Percentiles rank a stretch among this genome's conserved stretches.
These are phyloP conservation scores for Zaprionus lachaisei DNA, from an alignment of 1,140 invertebrate species.

Conservation along the genomic window DNA sequence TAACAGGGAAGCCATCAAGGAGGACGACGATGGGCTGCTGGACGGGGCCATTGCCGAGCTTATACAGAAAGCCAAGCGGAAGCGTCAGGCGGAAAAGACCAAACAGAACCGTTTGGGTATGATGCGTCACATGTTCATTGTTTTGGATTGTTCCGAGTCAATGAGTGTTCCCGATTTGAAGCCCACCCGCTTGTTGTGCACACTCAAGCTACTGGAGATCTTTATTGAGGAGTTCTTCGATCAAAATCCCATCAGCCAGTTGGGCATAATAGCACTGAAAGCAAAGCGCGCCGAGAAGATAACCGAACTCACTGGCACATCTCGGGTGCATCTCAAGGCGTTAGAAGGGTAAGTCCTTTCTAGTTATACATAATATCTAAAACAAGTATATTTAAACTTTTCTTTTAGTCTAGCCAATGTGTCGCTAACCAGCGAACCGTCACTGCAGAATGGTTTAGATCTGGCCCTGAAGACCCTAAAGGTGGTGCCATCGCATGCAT, in stretches of 20 bases:
- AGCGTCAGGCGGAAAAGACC: constrained; percentile 89
- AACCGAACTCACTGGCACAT: constrained; percentile 94
- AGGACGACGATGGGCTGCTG: constrained; percentile 96
- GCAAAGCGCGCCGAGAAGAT: constrained; percentile 98
- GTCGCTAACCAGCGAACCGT: constrained; percentile 93
- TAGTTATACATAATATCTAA: not conserved
- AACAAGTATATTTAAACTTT: not conserved
- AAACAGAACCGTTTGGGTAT: constrained; percentile 93
- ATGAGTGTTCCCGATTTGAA: constrained; percentile 98
- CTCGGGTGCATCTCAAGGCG: constrained; percentile 91
- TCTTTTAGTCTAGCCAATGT: constrained; percentile 86
- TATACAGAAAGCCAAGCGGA: constrained; percentile 94
- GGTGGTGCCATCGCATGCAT: constrained; percentile 96
- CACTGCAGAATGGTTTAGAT: constrained; percentile 97
- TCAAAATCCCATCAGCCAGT: constrained; percentile 98
- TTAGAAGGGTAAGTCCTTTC: constrained; percentile 85
- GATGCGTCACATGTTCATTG: constrained; percentile 97
- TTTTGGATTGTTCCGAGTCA: constrained; percentile 96
- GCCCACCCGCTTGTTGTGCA: constrained; percentile 95
- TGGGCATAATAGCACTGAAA: constrained; percentile 95
- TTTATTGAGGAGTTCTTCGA: constrained; percentile 99
- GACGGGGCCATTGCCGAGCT: constrained; percentile 95
- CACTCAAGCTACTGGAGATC: constrained; percentile 95
- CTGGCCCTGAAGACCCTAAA: constrained; percentile 93
- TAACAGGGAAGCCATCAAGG: constrained; percentile 96